phyloP scores from a whole-genome alignment of 2,888 invertebrate species.

The Phalera bucephala region DNA sequence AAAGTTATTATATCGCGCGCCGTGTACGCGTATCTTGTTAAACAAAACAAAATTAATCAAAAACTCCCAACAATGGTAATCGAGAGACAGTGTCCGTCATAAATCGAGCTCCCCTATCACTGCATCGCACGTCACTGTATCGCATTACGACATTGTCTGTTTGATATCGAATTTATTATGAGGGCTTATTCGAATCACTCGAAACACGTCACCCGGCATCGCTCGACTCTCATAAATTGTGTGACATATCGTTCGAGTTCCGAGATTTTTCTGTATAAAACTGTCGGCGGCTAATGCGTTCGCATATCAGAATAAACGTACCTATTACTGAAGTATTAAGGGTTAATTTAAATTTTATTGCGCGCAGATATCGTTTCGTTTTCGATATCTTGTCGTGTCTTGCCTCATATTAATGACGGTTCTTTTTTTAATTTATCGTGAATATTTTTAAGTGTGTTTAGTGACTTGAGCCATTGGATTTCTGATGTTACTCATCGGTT shows the following conservation, averaged over 20 bases:
- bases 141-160: constrained; percentile 74
- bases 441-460: constrained; percentile 53
- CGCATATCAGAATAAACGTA: constrained; percentile 28
- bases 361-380: constrained; percentile 34
- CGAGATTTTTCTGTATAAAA: constrained; percentile 62
- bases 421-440: constrained; percentile 67
- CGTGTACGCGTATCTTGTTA: constrained; percentile 33
- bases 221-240: constrained; percentile 70
- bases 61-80: constrained; percentile 43
- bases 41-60: constrained; percentile 51
- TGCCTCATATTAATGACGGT: constrained; percentile 70
- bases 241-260: constrained; percentile 73
- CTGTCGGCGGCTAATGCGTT: constrained; percentile 29
- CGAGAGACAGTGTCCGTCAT: constrained; percentile 53
- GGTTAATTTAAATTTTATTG: constrained; percentile 34
- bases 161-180: constrained; percentile 74
- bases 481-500: constrained; percentile 48
- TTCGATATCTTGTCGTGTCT: constrained; percentile 56
- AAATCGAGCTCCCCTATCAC: constrained; percentile 64
- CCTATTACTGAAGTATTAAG: constrained; percentile 41
- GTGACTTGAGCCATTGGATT: constrained; percentile 35
- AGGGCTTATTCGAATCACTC: constrained; percentile 64
- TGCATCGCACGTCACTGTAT: constrained; percentile 66
- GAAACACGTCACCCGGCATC: constrained; percentile 63
- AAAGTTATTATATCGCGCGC: constrained; percentile 20